Conservation (phyloP, 2,888 invertebrate species). For the Notodonta ziczac region DNA sequence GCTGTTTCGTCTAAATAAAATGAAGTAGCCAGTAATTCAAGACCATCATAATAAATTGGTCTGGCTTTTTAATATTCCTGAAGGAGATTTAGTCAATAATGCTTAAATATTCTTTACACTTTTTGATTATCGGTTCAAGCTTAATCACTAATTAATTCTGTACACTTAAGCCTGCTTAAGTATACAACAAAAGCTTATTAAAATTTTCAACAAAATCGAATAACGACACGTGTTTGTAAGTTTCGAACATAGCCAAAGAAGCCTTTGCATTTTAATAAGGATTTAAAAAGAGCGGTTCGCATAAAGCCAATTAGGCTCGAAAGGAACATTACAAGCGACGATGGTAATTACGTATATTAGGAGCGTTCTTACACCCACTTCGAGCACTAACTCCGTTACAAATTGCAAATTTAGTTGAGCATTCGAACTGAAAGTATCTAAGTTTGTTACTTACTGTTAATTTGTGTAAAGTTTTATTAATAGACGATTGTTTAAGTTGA, state of each 20-base stretch:
- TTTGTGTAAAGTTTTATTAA: slow-evolving; percentile 43
- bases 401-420: slow-evolving; percentile 38
- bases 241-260: slow-evolving; percentile 19
- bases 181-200: not conserved
- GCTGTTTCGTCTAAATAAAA: no score
- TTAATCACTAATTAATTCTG: not conserved
- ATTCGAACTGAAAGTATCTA: slow-evolving; percentile 33
- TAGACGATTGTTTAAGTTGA: slow-evolving; percentile 4
- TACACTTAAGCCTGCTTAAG: not conserved
- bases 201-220: slow-evolving; percentile 5
- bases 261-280: slow-evolving; percentile 38
- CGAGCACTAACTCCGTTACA: slow-evolving; percentile 37
- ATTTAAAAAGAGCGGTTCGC: slow-evolving; percentile 30
- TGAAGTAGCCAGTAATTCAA: no score
- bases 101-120: no score
- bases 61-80: no score
- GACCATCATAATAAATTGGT: no score
- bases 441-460: slow-evolving; percentile 43
- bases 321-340: slow-evolving; percentile 19
- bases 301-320: slow-evolving; percentile 33
- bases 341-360: slow-evolving; percentile 35
- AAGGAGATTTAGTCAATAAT: no score
- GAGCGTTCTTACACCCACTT: slow-evolving; percentile 24
- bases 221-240: slow-evolving; percentile 24
- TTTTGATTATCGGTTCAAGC: not conserved